Evolutionary conservation across 2,113 vertebrate genomes (phyloP).

Genomic region (Hyperoodon ampullatus): DNA sequence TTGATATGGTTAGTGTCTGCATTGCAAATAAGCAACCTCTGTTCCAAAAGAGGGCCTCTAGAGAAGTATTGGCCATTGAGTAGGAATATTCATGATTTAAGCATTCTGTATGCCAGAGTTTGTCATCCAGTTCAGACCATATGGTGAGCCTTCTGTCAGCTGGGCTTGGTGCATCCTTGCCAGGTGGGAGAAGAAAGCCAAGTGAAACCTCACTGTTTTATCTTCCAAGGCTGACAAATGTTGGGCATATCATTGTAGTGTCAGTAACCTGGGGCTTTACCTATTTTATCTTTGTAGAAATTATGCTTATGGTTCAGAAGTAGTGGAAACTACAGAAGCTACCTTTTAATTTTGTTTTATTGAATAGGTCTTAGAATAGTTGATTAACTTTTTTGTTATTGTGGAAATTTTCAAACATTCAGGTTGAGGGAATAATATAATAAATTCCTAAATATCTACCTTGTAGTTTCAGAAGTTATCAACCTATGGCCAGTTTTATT

Average conservation of each 20-base stretch:
- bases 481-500: neutral
- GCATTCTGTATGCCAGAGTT: neutral
- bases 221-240: neutral
- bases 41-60: neutral
- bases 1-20: neutral
- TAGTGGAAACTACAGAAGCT: neutral
- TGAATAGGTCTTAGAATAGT: neutral
- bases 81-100: neutral
- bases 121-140: neutral
- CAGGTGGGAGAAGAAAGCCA: slow-evolving; percentile 1
- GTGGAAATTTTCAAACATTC: neutral
- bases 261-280: neutral
- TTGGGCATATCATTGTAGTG: neutral
- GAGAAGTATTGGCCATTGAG: neutral
- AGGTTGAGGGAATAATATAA: slow-evolving; percentile 27
- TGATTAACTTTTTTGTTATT: neutral
- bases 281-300: neutral
- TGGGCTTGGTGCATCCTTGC: neutral
- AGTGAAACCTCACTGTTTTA: slow-evolving; percentile 24
- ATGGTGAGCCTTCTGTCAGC: slow-evolving; percentile 28
- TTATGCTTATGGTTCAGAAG: neutral
- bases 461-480: slow-evolving; percentile 42
- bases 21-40: slow-evolving; percentile 6
- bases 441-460: neutral
- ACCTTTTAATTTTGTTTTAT: neutral